Percentiles rank a stretch among this genome's conserved stretches.
Conservation (phyloP, 2,797 vertebrate species). For the Graptemys geographica region DNA sequence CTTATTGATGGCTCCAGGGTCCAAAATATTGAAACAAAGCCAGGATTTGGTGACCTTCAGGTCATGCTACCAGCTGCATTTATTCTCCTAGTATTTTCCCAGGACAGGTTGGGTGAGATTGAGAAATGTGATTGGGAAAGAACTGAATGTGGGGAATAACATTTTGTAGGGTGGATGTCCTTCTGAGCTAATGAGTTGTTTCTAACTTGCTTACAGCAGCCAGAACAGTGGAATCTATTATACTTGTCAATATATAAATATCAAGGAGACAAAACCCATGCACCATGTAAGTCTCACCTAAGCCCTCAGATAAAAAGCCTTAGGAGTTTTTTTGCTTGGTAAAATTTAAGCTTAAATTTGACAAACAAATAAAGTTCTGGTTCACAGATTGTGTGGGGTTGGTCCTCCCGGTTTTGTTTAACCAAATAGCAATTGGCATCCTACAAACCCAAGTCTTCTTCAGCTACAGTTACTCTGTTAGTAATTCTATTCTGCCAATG, state of each 20-base stretch:
- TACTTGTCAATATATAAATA: not conserved
- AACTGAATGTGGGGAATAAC: not conserved
- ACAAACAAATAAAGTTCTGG: not conserved
- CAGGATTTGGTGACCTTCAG: no score
- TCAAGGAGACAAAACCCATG: not conserved
- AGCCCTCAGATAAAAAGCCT: not conserved
- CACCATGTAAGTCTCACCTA: not conserved
- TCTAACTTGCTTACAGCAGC: not conserved
- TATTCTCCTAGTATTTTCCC: not conserved
- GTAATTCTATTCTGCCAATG: not conserved
- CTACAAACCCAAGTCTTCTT: not conserved
- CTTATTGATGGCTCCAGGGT: no score
- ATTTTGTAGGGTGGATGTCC: not conserved
- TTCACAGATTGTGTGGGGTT: not conserved
- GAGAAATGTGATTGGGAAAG: not conserved
- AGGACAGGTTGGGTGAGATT: not conserved
- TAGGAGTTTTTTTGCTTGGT: not conserved
- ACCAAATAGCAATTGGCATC: not conserved
- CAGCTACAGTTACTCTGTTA: not conserved
- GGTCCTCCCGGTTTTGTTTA: not conserved
- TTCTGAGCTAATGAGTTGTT: not conserved
- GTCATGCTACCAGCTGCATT: no score
- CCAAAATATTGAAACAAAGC: no score
- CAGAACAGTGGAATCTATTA: not conserved
- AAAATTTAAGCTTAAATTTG: not conserved